These are phyloP conservation scores for Cerceris ruficornis DNA, from an alignment of 2,888 invertebrate species.

Conservation along the genomic window DNA sequence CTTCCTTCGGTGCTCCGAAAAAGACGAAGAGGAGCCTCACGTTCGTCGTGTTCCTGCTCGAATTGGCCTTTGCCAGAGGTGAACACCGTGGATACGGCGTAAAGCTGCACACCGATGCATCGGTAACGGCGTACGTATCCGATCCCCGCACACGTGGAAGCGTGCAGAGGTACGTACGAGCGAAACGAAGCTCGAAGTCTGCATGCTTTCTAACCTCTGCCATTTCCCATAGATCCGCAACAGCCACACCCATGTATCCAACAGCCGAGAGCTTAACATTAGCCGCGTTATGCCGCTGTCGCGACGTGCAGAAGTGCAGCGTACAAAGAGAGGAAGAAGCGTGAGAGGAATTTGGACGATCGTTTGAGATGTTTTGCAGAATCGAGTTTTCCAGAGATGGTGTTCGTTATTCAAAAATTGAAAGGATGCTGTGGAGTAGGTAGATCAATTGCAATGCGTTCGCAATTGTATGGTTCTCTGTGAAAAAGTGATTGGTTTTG, in stretches of 20 bases:
- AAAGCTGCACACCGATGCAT: constrained; percentile 43
- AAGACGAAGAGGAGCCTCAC: constrained; percentile 36
- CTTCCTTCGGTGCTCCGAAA: constrained; percentile 22
- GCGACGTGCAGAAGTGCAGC: constrained; percentile 10
- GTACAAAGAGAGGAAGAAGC: constrained; percentile 54
- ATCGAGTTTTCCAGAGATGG: too few species aligned
- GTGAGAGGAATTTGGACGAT: neutral
- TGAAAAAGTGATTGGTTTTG: too few species aligned
- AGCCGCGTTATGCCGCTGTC: constrained; percentile 45
- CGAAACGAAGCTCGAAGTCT: constrained; percentile 39
- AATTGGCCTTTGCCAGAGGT: constrained; percentile 63
- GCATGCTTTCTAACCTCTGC: constrained; percentile 71
- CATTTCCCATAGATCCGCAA: constrained; percentile 75
- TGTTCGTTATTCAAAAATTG: too few species aligned
- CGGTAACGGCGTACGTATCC: constrained; percentile 45
- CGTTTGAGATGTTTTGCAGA: too few species aligned
- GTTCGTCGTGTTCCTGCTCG: constrained; percentile 44
- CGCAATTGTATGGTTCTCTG: too few species aligned
- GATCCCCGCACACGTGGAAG: constrained; percentile 37
- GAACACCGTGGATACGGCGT: constrained; percentile 41
- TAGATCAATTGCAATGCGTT: too few species aligned
- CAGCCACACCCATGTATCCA: constrained; percentile 72
- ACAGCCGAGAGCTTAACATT: constrained; percentile 55
- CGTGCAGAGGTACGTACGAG: constrained; percentile 3
- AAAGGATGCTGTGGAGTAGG: too few species aligned